Conservation (phyloP, 2,888 invertebrate genomes). For the Lycaena phlaeas region DNA sequence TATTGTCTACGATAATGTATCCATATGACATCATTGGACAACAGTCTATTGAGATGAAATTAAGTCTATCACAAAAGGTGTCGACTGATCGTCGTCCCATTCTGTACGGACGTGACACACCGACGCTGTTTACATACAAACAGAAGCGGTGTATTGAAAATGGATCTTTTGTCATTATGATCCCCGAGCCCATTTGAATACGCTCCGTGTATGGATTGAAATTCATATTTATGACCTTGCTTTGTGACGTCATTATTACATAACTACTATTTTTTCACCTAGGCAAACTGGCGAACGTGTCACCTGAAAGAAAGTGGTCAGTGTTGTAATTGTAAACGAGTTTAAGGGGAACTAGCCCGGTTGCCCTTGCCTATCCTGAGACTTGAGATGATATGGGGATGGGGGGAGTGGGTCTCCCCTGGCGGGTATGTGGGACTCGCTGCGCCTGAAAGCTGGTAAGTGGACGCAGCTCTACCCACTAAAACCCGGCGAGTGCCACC, state of each 20-base stretch:
- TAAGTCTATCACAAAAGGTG: neutral
- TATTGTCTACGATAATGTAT: no score
- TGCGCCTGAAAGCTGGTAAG: no score
- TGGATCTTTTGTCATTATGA: slow-evolving; percentile 17
- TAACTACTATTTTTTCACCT: neutral
- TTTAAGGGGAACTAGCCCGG: no score
- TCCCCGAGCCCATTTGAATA: slow-evolving; percentile 12
- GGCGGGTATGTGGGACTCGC: no score
- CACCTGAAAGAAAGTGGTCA: no score
- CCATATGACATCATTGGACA: neutral
- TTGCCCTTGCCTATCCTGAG: no score
- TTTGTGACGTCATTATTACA: neutral
- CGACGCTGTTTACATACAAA: slow-evolving; percentile 18
- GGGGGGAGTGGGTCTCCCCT: no score
- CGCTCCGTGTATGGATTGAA: neutral
- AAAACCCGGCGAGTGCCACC: no score
- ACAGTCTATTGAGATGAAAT: slow-evolving; percentile 1
- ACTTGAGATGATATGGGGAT: no score
- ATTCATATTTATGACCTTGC: slow-evolving; percentile 4
- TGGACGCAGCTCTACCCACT: no score
- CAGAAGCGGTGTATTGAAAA: slow-evolving; percentile 17
- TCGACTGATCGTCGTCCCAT: slow-evolving; percentile 6
- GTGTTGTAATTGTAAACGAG: no score
- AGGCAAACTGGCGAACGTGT: no score
- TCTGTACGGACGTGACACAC: slow-evolving; percentile 14